Base-by-base conservation (phyloP, 1,140 invertebrate genomes). In the Aphaenogaster floridana region DNA sequence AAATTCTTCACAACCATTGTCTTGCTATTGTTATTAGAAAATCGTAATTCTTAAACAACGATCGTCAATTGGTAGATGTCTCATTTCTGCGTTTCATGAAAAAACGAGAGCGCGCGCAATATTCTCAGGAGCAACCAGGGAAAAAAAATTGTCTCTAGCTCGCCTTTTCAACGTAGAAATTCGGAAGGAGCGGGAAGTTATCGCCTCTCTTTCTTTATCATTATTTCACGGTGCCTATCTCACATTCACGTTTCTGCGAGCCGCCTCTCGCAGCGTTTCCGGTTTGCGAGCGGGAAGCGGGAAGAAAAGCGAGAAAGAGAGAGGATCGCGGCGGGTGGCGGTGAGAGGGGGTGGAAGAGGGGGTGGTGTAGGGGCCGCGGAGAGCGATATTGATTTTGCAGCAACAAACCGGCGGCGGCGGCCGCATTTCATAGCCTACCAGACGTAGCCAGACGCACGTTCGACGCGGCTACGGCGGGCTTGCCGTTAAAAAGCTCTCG, bases 301-400 rank as follows among this genome's bases (percentile, higher is more conserved):
- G 84, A 89, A 86, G 88, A 79, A 89, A 85, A 78, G 13, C 50
- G 36, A 48, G 66, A 64, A 71, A 86, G 66, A 78, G 54, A 74
- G 79, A 54, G 61, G 48, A 86, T 54, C n/a, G 63, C 13, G 61
- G 15, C 21, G 77, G 79, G 34, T 21, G 13, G 72, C 2, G 17
- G 48, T 45, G 63, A 61, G 57, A 72, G 48, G 28, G 42, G 59
- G 72, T 45, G 57, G 42, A 48, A 61, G 69, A 11, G 28, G 68
- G 74, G 9, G 39, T 0, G n/a, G 11, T 3, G 34, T 17, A 28
- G 36, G 57, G 68, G 76, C 21, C 57, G 76, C 28, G 72, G 66
- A 69, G 83, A 86, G 84, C 77, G 80, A 92, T 92, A 92, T 92
- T 92, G 91, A 92, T 92, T 92, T 92, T 86, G 48, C 91, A 92